Conservation (phyloP, 2,797 vertebrate genomes). For the Champsocephalus gunnari region DNA sequence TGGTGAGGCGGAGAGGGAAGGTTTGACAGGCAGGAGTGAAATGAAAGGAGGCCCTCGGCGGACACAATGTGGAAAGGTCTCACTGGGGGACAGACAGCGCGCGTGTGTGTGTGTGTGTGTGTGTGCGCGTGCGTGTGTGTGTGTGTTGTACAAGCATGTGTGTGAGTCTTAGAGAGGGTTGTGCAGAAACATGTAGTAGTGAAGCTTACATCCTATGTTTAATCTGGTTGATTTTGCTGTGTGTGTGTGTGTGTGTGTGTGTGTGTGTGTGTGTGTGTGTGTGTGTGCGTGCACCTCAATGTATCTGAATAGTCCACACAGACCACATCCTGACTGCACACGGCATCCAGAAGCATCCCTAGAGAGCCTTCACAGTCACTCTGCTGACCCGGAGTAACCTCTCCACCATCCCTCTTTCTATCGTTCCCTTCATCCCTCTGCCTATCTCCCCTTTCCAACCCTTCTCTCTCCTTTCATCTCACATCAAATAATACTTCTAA, state of each 20-base stretch:
- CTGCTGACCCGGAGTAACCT: constrained; percentile 62
- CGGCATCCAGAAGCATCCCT: constrained; percentile 23
- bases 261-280: background rate
- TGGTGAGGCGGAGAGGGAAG: constrained; percentile 84
- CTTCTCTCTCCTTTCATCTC: constrained; percentile 79
- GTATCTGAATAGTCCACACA: constrained; percentile 22
- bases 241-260: too few species aligned
- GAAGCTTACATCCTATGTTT: constrained; percentile 1
- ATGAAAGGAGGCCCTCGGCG: constrained; percentile 85
- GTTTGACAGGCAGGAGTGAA: constrained; percentile 94
- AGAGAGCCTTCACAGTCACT: constrained; percentile 44
- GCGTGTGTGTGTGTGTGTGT: constrained; percentile 22
- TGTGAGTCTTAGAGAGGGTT: constrained; percentile 12
- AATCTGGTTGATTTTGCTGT: background rate
- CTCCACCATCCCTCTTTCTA: constrained; percentile 48
- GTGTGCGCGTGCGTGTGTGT: constrained; percentile 4
- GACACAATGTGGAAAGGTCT: constrained; percentile 75
- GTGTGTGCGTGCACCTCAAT: constrained; percentile 6
- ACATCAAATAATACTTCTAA: constrained; percentile 85
- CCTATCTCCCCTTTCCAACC: constrained; percentile 61
- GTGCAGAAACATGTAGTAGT: constrained; percentile 29
- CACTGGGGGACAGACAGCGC: constrained; percentile 51
- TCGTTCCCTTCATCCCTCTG: constrained; percentile 64
- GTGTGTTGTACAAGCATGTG: background rate
- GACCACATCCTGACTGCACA: constrained; percentile 22